phyloP scores from a whole-genome alignment of 64 coral and sea anemone genomes.

The Hydrozoanthus tunicans region DNA sequence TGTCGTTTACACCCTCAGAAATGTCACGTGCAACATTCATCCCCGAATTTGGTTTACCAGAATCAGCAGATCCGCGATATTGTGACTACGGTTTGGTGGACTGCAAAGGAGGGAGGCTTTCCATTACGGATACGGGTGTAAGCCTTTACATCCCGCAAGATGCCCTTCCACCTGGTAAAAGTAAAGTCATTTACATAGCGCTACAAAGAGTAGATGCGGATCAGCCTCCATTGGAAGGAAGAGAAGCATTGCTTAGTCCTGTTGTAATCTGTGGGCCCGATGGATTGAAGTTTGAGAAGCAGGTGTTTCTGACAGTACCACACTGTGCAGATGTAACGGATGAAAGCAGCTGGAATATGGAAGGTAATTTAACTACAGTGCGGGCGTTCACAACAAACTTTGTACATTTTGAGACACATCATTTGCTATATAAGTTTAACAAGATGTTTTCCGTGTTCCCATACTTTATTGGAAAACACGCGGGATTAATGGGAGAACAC shows the following conservation, averaged over 20 bases:
- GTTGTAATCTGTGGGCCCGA: conserved; percentile 30
- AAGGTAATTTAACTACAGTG: background rate
- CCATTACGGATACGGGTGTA: conserved; percentile 22
- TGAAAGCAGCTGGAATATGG: conserved; percentile 35
- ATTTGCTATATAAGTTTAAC: no score
- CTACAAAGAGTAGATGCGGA: conserved; percentile 12
- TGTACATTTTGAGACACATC: background rate
- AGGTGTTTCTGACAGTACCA: conserved; percentile 22
- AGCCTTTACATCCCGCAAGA: conserved; percentile 4
- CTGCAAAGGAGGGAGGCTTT: conserved; percentile 2
- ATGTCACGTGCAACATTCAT: conserved; percentile 15
- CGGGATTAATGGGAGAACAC: no score
- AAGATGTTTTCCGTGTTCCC: no score
- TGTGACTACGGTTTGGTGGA: conserved; percentile 38
- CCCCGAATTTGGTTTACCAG: background rate
- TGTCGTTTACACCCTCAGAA: conserved; percentile 12
- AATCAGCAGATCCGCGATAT: conserved; percentile 28
- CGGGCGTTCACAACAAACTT: no score
- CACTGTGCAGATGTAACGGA: conserved; percentile 48
- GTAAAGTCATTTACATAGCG: conserved; percentile 29
- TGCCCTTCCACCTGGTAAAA: conserved; percentile 4
- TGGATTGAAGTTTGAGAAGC: conserved; percentile 35
- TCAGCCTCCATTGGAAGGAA: background rate
- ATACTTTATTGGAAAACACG: no score
- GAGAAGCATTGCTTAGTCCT: conserved; percentile 22